Percentiles rank a stretch among this genome's conserved stretches.
Conservation (phyloP, 2,797 vertebrate genomes). For the Brachyalestes nurse region DNA sequence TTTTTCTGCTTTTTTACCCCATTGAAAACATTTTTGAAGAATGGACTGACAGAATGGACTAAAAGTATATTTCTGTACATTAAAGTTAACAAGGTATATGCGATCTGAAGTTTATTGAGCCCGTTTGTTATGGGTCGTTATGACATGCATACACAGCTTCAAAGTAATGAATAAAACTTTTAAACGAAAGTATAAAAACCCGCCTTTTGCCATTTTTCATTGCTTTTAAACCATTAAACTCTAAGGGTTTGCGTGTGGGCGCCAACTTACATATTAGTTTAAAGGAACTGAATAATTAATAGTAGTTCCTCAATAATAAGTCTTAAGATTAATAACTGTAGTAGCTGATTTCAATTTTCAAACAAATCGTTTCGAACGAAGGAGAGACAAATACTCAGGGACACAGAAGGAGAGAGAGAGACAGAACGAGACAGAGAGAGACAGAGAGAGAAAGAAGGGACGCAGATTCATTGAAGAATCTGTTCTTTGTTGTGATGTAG, state of each 20-base stretch:
- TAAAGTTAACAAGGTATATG: neutral
- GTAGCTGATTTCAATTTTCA: neutral
- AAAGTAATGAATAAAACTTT: neutral
- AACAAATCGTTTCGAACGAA: neutral
- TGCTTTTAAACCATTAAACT: neutral
- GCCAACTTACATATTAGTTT: neutral
- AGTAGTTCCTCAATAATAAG: no score
- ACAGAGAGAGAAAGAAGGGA: slow-evolving; percentile 22
- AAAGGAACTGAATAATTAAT: neutral
- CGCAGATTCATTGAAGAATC: slow-evolving; percentile 41
- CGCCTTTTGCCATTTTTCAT: neutral
- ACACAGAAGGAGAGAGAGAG: neutral
- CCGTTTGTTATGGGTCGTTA: no score
- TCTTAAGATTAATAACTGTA: no score
- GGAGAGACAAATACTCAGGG: neutral
- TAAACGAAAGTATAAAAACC: neutral
- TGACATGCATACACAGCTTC: neutral
- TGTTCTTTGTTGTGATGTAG: slow-evolving; percentile 73
- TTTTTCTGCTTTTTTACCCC: no score
- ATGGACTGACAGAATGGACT: neutral
- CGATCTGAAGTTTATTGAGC: no score
- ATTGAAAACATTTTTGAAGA: neutral
- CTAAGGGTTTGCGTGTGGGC: neutral
- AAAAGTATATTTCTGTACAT: neutral
- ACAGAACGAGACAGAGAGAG: neutral